phyloP scores from a whole-genome alignment of 2,113 vertebrate species.

The Oenanthe oenanthe region DNA sequence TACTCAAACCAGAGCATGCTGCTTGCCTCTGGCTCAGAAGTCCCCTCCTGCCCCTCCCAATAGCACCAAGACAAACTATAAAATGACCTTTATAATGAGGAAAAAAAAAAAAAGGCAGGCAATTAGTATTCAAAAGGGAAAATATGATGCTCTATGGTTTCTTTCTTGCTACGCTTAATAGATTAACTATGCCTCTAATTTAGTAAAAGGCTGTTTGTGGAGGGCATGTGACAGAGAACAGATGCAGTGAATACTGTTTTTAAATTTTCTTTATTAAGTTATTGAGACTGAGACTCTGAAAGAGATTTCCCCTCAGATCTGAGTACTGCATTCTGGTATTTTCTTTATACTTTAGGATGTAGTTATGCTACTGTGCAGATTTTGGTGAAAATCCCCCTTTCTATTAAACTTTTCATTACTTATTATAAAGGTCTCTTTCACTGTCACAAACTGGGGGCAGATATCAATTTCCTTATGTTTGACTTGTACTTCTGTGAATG shows the following conservation, averaged over 20 bases:
- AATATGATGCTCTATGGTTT: constrained; percentile 23
- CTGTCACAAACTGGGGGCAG: not conserved
- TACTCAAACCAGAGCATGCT: not conserved
- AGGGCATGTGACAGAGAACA: constrained; percentile 29
- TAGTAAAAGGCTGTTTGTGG: constrained; percentile 23
- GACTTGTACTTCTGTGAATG: not conserved
- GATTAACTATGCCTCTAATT: constrained; percentile 51
- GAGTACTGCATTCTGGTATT: not conserved
- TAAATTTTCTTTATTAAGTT: constrained; percentile 30
- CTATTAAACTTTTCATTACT: not conserved
- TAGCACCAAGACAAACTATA: not conserved
- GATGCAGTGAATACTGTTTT: constrained; percentile 27
- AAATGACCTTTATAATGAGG: constrained; percentile 30
- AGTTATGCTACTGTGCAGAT: not conserved
- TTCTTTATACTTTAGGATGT: not conserved
- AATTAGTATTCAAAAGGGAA: constrained; percentile 31
- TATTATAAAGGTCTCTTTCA: not conserved
- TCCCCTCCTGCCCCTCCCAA: not conserved
- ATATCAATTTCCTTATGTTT: not conserved
- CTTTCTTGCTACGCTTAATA: constrained; percentile 22
- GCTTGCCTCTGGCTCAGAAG: not conserved
- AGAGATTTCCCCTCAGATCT: not conserved
- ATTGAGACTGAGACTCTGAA: not conserved
- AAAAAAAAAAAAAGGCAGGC: constrained; percentile 33
- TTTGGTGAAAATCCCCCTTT: not conserved